Evolutionary conservation across 2,888 invertebrate species (phyloP).

Genomic region (Nomada fabriciana): DNA sequence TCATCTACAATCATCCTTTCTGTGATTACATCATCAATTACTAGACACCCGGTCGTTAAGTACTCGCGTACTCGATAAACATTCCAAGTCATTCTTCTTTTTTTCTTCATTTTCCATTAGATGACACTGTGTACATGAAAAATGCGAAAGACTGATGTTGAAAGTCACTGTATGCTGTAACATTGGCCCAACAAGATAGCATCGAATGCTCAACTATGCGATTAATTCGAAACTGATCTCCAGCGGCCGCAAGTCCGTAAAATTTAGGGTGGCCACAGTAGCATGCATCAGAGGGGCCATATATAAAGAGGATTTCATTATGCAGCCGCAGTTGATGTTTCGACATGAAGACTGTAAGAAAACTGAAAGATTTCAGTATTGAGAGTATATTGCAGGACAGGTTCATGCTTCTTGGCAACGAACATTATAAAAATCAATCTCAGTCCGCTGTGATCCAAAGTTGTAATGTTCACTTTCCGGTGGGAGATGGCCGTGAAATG

Average conservation of each 20-base stretch:
- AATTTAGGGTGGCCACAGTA: conserved; percentile 38
- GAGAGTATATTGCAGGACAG: conserved; percentile 43
- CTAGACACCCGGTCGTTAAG: no score
- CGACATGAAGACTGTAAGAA: conserved; percentile 32
- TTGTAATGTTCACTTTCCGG: not conserved
- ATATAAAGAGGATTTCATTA: conserved; percentile 53
- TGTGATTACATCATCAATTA: no score
- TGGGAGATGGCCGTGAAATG: not conserved
- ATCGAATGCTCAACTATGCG: conserved; percentile 79
- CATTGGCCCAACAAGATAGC: conserved; percentile 40
- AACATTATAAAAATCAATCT: not conserved
- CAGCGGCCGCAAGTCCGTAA: conserved; percentile 73
- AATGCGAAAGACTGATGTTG: conserved; percentile 13
- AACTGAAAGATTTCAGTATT: conserved; percentile 50
- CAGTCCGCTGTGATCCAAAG: not conserved
- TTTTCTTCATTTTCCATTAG: no score
- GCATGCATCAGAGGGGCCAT: conserved; percentile 29
- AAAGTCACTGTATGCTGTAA: conserved; percentile 44
- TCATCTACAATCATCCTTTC: no score
- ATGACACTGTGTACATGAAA: not conserved
- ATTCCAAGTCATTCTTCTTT: no score
- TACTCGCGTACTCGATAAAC: no score
- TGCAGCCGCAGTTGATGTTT: conserved; percentile 36
- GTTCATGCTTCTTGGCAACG: not conserved
- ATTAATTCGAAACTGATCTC: conserved; percentile 77